Base-by-base conservation (phyloP, 2,797 vertebrate species). In the Nyctibius grandis region DNA sequence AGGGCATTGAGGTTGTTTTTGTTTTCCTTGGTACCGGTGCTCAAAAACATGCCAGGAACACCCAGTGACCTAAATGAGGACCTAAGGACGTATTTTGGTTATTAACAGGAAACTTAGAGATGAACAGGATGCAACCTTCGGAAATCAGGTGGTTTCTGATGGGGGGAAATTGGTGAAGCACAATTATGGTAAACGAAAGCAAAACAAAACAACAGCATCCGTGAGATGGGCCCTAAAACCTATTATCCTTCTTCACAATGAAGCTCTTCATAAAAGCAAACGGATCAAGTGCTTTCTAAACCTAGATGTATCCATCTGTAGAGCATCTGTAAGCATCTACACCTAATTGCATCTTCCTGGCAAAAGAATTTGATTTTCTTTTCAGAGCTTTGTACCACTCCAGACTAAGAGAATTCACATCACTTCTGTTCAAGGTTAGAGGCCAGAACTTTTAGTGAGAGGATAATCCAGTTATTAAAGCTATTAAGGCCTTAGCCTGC, bases 391-490 rank as follows among this genome's bases (percentile, higher is more conserved):
- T 70, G 21, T 11, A 53, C 11, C 38, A 22, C 67, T 91, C 31
- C 48, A 74, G 33, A 50, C 56, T 38, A 29, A 7, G 56, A 1
- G 6, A 92, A 85, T 74, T 88, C 77, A 85, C 79, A 42, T 36
- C 47, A 67, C 63, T 59, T 28, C 57, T 69, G n/a, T 12, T 68
- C 74, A 85, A 85, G 76, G 61, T 77, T 88, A 93, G 69, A 82
- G 47, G 45, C 9, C 83, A 95, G 54, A 88, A 92, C 54, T 91
- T 88, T 23, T 29, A 84, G 59, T 26, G 40, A 89, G 38, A 33
- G 45, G 34, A 83, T 78, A 83, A 94, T 89, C 68, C 53, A 72
- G 65, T 86, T 91, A 93, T 67, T 89, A 95, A 91, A 80, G 74
- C 36, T 94, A 84, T 94, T 84, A 91, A 76, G 19, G 42, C 79